These are phyloP conservation scores for Catharus minimus DNA, from an alignment of 2,113 vertebrate genomes.

Conservation along the genomic window DNA sequence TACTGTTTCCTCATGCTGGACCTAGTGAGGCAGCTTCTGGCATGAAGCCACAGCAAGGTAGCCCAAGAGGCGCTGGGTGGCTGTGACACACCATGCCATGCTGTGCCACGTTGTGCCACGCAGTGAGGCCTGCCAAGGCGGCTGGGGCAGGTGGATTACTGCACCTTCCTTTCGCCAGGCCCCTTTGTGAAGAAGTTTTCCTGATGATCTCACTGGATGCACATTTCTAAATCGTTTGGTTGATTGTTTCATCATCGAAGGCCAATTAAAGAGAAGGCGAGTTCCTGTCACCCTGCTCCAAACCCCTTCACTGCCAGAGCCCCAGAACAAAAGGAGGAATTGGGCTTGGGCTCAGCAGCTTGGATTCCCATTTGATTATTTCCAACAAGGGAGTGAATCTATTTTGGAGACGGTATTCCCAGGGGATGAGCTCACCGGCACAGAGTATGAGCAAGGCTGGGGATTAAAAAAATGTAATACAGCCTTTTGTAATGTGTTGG, in stretches of 20 bases:
- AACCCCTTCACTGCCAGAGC: constrained; percentile 53
- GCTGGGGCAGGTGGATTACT: constrained; percentile 36
- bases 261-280: constrained; percentile 57
- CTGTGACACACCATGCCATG: neutral
- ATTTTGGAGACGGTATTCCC: constrained; percentile 51
- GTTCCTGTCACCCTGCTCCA: constrained; percentile 33
- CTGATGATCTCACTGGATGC: constrained; percentile 55
- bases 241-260: constrained; percentile 59
- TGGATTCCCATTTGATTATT: constrained; percentile 63
- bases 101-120: neutral
- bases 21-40: fast-evolving
- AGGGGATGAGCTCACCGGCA: neutral
- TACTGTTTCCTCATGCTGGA: neutral
- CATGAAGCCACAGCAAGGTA: neutral
- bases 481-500: constrained; percentile 31
- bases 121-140: neutral
- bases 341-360: constrained; percentile 60
- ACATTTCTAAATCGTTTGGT: constrained; percentile 62
- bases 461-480: neutral
- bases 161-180: constrained; percentile 39
- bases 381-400: constrained; percentile 41
- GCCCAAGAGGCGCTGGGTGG: neutral
- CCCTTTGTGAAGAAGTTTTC: constrained; percentile 38
- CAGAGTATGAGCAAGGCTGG: neutral
- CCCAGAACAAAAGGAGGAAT: constrained; percentile 69